Conservation (phyloP, 1,140 invertebrate species). For the Euura lappo region DNA sequence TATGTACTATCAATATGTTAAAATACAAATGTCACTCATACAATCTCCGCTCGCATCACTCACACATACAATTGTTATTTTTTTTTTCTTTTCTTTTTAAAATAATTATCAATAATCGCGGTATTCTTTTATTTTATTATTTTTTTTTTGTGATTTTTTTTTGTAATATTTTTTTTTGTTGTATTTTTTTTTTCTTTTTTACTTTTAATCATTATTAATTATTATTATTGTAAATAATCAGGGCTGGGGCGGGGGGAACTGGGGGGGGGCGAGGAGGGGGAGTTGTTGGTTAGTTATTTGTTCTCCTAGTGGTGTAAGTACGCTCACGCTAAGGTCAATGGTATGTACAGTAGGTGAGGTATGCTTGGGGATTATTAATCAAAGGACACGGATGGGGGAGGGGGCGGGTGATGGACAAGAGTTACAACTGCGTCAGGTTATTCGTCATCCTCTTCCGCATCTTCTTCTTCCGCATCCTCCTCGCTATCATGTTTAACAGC, state of each 20-base stretch:
- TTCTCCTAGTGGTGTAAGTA: slow-evolving; percentile 58
- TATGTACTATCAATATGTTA: slow-evolving; percentile 60
- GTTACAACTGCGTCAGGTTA: slow-evolving; percentile 53
- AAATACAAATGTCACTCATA: slow-evolving; percentile 62
- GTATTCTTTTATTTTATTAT: slow-evolving; percentile 8
- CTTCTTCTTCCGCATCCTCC: slow-evolving; percentile 65
- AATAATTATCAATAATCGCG: slow-evolving; percentile 58
- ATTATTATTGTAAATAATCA: slow-evolving; percentile 57
- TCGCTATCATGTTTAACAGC: slow-evolving; percentile 66
- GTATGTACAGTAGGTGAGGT: slow-evolving; percentile 63
- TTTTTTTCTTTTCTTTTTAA: slow-evolving; percentile 41
- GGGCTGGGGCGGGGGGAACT: slow-evolving; percentile 18
- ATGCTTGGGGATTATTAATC: slow-evolving; percentile 52
- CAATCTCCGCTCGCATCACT: slow-evolving; percentile 51
- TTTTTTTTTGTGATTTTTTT: no score
- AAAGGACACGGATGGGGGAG: slow-evolving; percentile 48
- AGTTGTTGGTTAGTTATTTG: slow-evolving; percentile 56
- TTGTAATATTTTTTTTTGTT: slow-evolving; percentile 36
- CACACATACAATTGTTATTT: slow-evolving; percentile 48
- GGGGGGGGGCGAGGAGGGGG: slow-evolving; percentile 12
- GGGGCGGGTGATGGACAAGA: slow-evolving; percentile 52
- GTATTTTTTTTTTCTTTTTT: slow-evolving; percentile 16
- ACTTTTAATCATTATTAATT: slow-evolving; percentile 31
- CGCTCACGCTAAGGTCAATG: slow-evolving; percentile 62
- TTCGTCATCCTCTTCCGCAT: slow-evolving; percentile 61